Evolutionary conservation across 2,797 vertebrate genomes (phyloP).

Genomic region (Bovichtus variegatus): DNA sequence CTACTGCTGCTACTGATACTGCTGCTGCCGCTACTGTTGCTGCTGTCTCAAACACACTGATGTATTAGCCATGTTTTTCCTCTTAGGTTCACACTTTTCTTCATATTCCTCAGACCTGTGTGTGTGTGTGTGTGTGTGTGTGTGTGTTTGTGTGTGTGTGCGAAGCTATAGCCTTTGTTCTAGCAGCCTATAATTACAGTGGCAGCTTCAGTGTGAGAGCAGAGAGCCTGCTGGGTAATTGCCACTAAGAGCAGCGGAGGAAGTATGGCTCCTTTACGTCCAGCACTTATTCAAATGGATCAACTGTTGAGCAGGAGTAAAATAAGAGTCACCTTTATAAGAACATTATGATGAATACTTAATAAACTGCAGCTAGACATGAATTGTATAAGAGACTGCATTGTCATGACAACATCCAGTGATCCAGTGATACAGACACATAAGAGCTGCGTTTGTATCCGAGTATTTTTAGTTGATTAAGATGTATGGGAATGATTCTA

Average conservation of each 20-base stretch:
- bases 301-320: conserved; percentile 26
- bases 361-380: neutral
- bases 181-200: conserved; percentile 79
- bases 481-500: neutral
- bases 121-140: conserved; percentile 20
- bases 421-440: neutral
- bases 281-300: conserved; percentile 71
- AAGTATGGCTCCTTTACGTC: conserved; percentile 72
- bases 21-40: too few relatives aligned
- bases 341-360: conserved; percentile 7
- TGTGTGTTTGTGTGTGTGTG: neutral
- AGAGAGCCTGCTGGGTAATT: conserved; percentile 77
- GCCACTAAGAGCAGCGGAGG: conserved; percentile 70
- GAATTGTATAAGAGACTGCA: neutral
- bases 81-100: too few relatives aligned
- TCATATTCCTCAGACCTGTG: too few relatives aligned
- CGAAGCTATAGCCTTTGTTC: conserved; percentile 45
- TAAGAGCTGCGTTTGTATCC: neutral
- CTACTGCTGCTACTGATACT: too few relatives aligned
- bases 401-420: conserved; percentile 22
- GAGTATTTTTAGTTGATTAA: neutral
- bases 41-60: too few relatives aligned
- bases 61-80: too few relatives aligned
- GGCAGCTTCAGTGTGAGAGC: conserved; percentile 67
- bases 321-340: conserved; percentile 7